Percentiles rank a stretch among this genome's conserved stretches.
Evolutionary conservation across 2,113 vertebrate species (phyloP).

Genomic region (Percopsis transmontana): DNA sequence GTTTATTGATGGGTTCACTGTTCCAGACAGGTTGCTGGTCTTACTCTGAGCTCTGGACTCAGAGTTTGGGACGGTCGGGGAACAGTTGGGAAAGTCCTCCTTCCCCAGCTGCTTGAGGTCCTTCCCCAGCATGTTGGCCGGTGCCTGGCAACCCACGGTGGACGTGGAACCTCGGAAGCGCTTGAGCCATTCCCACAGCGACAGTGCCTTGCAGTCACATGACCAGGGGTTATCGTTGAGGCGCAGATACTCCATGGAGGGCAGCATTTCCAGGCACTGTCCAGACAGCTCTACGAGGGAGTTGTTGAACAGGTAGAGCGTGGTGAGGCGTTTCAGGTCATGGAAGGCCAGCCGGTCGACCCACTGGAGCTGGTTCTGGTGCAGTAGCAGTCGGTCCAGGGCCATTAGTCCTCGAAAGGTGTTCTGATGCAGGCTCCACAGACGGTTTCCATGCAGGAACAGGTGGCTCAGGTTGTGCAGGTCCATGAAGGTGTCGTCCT

Average conservation of each 20-base stretch:
- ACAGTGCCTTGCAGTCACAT: constrained; percentile 90
- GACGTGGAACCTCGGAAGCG: constrained; percentile 93
- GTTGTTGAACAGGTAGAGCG: constrained; percentile 98
- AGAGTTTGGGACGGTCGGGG: constrained; percentile 70
- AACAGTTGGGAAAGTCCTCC: constrained; percentile 88
- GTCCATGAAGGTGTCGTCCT: constrained; percentile 95
- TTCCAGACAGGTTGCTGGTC: constrained; percentile 86
- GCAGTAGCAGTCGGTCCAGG: constrained; percentile 93
- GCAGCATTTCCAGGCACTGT: constrained; percentile 88
- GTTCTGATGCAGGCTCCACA: constrained; percentile 93
- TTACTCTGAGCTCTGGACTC: constrained; percentile 91
- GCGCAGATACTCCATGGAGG: constrained; percentile 92
- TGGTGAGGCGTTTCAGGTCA: constrained; percentile 92
- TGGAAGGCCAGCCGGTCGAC: constrained; percentile 91
- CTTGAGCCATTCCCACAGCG: constrained; percentile 96
- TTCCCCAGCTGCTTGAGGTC: constrained; percentile 89
- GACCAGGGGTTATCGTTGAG: constrained; percentile 97
- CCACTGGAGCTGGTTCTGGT: constrained; percentile 96
- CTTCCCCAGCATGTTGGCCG: constrained; percentile 78
- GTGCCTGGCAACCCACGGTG: constrained; percentile 83
- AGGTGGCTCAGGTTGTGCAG: constrained; percentile 98
- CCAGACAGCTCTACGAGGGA: constrained; percentile 90
- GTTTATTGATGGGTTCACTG: constrained; percentile 80
- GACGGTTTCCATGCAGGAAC: constrained; percentile 95
- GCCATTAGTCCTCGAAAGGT: constrained; percentile 92